Evolutionary conservation across 2,797 vertebrate genomes (phyloP), one percentile per base, ranked within the genome.

Genomic region (Geotrypetes seraphini): DNA sequence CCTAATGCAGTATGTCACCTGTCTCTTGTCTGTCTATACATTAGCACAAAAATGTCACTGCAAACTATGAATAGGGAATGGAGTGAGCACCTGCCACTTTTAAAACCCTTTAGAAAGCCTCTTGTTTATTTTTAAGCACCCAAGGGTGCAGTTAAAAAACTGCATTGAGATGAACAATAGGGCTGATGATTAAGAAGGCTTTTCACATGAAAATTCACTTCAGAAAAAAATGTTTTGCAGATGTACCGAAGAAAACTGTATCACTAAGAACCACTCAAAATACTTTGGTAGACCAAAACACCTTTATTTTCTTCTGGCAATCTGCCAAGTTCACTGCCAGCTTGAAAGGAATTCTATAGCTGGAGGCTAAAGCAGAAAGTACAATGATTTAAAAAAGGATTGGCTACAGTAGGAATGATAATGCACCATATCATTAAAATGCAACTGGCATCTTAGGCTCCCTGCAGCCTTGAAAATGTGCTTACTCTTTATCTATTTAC

Each of bases 61-160:
- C 59, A 62, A 68, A 60, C 61, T 54, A 56, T 84, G 82, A 90
- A 88, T 81, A 69, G 73, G 72, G 75, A 69, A 66, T 78, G 84
- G 83, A 86, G 78, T 79, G 75, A 83, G 84, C 89, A 93, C 91
- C 90, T 92, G 89, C 83, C 83, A 83, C 79, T 92, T 87, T 85
- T 73, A 86, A 86, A 80, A 72, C 54, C 72, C 67, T 66, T 77
- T 81, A 85, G 56, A 79, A 77, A 75, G 79, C 66, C 82, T 75
- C 79, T 87, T 89, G 81, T 87, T 88, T 78, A 79, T 89, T 83
- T 78, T 67, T 61, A 66, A 83, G 77, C 69, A 63, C 79, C 71
- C 73, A 61, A 71, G 78, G 80, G 75, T 85, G 82, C 73, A 81
- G 79, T 85, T 81, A 83, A 86, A 79, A 73, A 81, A 82, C 75